Evolutionary conservation across 2,113 vertebrate species (phyloP).

Genomic region (Prunella himalayana): DNA sequence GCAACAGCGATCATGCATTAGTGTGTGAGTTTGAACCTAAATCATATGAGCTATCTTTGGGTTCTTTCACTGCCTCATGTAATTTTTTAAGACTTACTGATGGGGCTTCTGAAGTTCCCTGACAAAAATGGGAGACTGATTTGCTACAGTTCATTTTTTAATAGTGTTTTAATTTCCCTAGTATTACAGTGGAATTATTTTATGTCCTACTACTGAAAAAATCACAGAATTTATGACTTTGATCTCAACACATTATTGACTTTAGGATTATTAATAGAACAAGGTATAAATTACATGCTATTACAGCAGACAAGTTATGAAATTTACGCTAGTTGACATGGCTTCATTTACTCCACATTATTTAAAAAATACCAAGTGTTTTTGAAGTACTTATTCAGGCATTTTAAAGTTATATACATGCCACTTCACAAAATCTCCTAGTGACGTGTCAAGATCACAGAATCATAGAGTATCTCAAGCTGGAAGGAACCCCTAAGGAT

Average conservation of each 20-base stretch:
- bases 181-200: background rate
- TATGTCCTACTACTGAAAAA: background rate
- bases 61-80: background rate
- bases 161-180: background rate
- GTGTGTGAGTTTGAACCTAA: background rate
- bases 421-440: background rate
- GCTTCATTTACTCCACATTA: background rate
- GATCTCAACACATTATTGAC: background rate
- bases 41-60: background rate
- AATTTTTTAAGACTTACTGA: background rate
- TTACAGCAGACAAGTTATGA: background rate
- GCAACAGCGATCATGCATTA: background rate
- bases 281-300: background rate
- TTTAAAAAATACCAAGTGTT: background rate
- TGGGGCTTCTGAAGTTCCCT: background rate
- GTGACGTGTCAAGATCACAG: background rate
- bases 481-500: background rate
- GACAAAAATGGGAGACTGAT: background rate
- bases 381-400: background rate
- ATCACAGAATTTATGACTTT: background rate
- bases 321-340: background rate
- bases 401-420: background rate
- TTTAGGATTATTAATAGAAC: background rate
- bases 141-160: background rate
- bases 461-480: background rate